These are phyloP conservation scores for Ormyrus nitidulus DNA, from an alignment of 2,888 invertebrate genomes.

Conservation along the genomic window DNA sequence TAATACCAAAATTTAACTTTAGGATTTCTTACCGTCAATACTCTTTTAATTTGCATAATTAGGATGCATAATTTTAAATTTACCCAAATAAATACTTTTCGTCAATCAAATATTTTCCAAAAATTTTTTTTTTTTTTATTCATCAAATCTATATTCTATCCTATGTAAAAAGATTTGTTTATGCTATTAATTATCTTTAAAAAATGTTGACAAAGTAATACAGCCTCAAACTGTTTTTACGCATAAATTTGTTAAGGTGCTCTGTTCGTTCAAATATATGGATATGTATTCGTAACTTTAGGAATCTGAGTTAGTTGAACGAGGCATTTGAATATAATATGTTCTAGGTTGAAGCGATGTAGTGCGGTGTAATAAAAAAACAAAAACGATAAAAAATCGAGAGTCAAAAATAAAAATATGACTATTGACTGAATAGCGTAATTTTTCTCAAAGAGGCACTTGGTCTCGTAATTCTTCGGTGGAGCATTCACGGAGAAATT, in stretches of 20 bases:
- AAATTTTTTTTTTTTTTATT: background rate
- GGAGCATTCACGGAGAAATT: constrained; percentile 3
- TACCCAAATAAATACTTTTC: background rate
- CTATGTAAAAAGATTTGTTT: constrained; percentile 15
- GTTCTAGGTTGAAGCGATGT: background rate
- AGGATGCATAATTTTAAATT: constrained; percentile 9
- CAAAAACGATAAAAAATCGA: constrained; percentile 27
- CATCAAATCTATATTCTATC: constrained; percentile 3
- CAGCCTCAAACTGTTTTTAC: constrained; percentile 8
- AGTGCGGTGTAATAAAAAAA: constrained; percentile 20
- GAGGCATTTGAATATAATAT: constrained; percentile 24
- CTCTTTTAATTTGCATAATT: constrained; percentile 14
- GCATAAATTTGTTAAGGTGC: constrained; percentile 13
- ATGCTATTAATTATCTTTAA: constrained; percentile 1
- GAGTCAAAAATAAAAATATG: constrained; percentile 10
- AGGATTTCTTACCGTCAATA: background rate
- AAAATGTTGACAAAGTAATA: constrained; percentile 31
- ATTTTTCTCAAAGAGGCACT: constrained; percentile 54
- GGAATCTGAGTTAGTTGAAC: constrained; percentile 20
- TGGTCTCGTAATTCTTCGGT: constrained; percentile 26
- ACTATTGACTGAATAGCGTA: constrained; percentile 57
- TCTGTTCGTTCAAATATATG: constrained; percentile 8
- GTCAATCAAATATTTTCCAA: background rate
- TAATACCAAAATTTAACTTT: background rate
- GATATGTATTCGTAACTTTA: constrained; percentile 4